Evolutionary conservation across 2,113 vertebrate genomes (phyloP), one percentile per base, ranked within the genome.

Genomic region (Balaeniceps rex): DNA sequence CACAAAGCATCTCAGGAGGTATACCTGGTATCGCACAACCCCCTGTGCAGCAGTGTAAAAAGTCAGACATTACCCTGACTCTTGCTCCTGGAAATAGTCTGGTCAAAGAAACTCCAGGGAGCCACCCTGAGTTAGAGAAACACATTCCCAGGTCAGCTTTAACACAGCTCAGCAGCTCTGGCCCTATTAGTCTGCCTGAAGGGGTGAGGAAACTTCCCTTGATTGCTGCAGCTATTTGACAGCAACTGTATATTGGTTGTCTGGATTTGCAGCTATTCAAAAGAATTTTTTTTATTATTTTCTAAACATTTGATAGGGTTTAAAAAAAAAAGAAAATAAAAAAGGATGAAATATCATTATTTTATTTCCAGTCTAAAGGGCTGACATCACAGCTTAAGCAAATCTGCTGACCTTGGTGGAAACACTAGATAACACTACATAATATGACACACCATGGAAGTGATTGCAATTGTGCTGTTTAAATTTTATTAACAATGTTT

Each of bases 391-490:
- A 72, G 3, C 29, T 54, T 70, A 66, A 54, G 12, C 1, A 3
- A 78, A 83, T 51, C 10, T 42, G 3, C 29, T 64, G 42, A 74
- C 36, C 9, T 70, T 34, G 12, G 13, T 47, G 46, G 17, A 64
- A 90, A 57, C 10, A 52, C 8, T 24, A 72, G 19, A 14, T 66
- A 89, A 49, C 31, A 29, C 11, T 46, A 47, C 10, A n/a, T 55
- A 44, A 72, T 49, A 40, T 0, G 0, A 36, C 6, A 71, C 4
- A 52, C 1, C 18, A 23, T 10, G 4, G 15, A 34, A n/a, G 9
- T 23, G 9, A 60, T 52, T 75, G 13, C 6, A 91, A n/a, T 33
- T 19, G 3, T 68, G 49, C 21, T 34, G 26, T 40, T 79, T 71
- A 34, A 23, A 51, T 44, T 82, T 34, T n/a, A 33, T 33, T 47